A percentile compares a stretch with the other conserved stretches of the same genome.
Evolutionary conservation across 2,888 invertebrate species (phyloP).

Genomic region (Euplagia quadripunctaria): DNA sequence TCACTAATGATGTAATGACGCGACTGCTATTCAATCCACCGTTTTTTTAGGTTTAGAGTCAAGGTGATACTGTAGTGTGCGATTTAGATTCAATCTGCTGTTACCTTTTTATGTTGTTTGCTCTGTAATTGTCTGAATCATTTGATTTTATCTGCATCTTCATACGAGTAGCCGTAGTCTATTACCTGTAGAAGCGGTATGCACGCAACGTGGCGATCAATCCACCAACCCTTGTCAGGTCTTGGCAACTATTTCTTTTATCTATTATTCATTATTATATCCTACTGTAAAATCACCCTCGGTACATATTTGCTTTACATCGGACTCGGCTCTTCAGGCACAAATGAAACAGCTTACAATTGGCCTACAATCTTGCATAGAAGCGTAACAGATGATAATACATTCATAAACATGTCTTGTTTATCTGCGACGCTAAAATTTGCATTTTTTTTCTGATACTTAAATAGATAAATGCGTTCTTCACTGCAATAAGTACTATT

Average conservation of each 20-base stretch:
- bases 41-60: constrained; percentile 43
- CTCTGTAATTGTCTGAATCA: background rate
- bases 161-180: background rate
- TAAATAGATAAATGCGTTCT: constrained; percentile 37
- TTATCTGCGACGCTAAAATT: constrained; percentile 35
- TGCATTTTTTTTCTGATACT: constrained; percentile 44
- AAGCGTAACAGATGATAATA: constrained; percentile 20
- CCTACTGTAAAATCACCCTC: too few species aligned
- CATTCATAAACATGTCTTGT: constrained; percentile 37
- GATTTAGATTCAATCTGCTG: constrained; percentile 37
- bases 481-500: background rate
- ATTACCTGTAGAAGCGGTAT: background rate
- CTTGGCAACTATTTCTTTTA: background rate
- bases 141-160: background rate
- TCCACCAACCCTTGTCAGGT: background rate
- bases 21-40: constrained; percentile 31
- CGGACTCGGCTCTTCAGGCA: too few species aligned
- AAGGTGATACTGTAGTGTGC: constrained; percentile 38
- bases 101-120: constrained; percentile 20
- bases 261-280: too few species aligned
- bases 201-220: background rate
- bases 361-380: background rate
- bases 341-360: background rate
- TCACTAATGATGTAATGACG: constrained; percentile 49
- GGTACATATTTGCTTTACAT: too few species aligned